A percentile compares a stretch with the other conserved stretches of the same genome.
These are phyloP conservation scores for Bungarus multicinctus DNA, from an alignment of 2,113 vertebrate genomes.

Conservation along the genomic window DNA sequence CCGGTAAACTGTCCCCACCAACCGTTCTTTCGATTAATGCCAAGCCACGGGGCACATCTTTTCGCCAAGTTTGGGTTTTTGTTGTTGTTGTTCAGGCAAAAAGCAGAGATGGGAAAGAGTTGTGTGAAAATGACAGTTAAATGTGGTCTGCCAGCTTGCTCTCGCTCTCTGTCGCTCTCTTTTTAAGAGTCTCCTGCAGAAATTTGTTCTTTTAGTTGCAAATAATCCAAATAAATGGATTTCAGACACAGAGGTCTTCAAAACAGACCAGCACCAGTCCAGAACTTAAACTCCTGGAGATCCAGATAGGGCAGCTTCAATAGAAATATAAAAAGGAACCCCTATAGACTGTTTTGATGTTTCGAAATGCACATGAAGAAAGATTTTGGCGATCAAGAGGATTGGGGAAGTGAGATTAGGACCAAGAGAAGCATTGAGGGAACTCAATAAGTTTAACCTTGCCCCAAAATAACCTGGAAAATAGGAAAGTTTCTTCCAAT, in stretches of 20 bases:
- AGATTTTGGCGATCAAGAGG: background rate
- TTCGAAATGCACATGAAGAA: background rate
- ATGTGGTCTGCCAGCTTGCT: background rate
- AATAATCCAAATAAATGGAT: background rate
- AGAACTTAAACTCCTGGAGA: background rate
- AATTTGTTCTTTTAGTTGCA: background rate
- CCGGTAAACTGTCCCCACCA: background rate
- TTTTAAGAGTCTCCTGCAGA: rapidly evolving
- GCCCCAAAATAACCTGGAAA: background rate
- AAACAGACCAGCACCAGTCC: background rate
- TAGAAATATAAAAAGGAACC: background rate
- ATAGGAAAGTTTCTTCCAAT: background rate
- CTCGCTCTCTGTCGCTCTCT: background rate
- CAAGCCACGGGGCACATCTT: conserved; percentile 31
- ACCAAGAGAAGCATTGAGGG: background rate
- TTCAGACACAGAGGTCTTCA: background rate
- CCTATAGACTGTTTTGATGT: background rate
- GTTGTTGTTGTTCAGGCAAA: background rate
- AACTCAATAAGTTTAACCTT: background rate
- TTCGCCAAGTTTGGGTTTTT: conserved; percentile 5
- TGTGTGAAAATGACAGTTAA: conserved; percentile 8
- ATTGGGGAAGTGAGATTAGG: background rate
- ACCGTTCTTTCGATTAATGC: conserved; percentile 18
- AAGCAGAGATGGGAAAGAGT: background rate
- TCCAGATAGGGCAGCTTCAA: background rate